Conservation (phyloP, 2,888 invertebrate species). For the Chymomyza caudatula region DNA sequence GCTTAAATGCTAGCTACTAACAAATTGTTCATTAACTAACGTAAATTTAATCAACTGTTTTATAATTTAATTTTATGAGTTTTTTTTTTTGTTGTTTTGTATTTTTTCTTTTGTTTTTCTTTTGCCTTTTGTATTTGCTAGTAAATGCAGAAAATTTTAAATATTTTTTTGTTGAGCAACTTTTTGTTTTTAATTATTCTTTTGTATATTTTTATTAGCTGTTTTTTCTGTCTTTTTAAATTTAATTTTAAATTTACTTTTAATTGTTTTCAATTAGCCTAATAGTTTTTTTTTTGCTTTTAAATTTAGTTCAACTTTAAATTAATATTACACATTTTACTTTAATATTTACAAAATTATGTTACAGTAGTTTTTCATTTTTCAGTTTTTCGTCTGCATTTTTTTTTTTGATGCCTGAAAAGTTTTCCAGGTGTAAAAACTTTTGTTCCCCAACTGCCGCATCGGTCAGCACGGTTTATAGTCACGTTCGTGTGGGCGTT, state of each 20-base stretch:
- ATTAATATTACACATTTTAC: conserved; percentile 54
- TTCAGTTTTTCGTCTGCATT: conserved; percentile 24
- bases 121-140: conserved; percentile 54
- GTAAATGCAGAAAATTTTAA: conserved; percentile 74
- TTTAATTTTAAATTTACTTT: conserved; percentile 40
- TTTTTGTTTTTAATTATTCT: conserved; percentile 17
- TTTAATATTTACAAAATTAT: conserved; percentile 68
- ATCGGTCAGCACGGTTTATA: background rate
- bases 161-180: conserved; percentile 33
- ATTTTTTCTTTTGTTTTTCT: conserved; percentile 25
- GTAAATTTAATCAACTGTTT: conserved; percentile 65
- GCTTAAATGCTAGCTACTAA: conserved; percentile 67
- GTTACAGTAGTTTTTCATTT: conserved; percentile 48
- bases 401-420: conserved; percentile 13
- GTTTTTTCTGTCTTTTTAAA: conserved; percentile 28
- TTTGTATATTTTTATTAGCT: conserved; percentile 32
- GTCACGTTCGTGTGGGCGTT: background rate
- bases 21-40: conserved; percentile 72
- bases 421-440: background rate
- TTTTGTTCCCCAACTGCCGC: background rate
- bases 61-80: conserved; percentile 4
- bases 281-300: conserved; percentile 45
- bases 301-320: conserved; percentile 14
- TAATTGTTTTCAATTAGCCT: conserved; percentile 62
- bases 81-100: conserved; percentile 3